Percentiles rank a stretch among this genome's conserved stretches.
phyloP scores from a whole-genome alignment of 2,888 invertebrate genomes.

The Dicyrtomina minuta region DNA sequence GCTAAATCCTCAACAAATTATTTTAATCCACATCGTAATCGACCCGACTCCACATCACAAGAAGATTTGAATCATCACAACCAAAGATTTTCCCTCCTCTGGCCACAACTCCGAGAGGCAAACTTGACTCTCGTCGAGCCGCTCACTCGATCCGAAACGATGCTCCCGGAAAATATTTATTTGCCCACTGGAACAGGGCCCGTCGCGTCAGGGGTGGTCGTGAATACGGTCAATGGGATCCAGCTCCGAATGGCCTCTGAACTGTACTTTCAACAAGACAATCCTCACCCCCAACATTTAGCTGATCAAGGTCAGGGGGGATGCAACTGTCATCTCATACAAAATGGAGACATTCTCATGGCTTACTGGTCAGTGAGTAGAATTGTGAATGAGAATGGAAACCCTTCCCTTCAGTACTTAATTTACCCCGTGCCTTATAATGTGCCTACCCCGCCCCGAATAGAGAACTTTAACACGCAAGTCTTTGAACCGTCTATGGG shows the following conservation, averaged over 20 bases:
- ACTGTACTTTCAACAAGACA: slow-evolving; percentile 34
- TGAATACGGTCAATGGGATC: slow-evolving; percentile 41
- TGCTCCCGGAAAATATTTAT: slow-evolving; percentile 39
- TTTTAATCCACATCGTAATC: not conserved
- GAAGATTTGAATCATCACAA: not conserved
- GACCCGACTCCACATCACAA: not conserved
- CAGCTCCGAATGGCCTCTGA: slow-evolving; percentile 47
- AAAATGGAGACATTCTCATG: slow-evolving; percentile 47
- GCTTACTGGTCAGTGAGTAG: slow-evolving; percentile 51
- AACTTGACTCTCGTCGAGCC: slow-evolving; percentile 43
- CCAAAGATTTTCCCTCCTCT: slow-evolving; percentile 26
- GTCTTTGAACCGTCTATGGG: slow-evolving; percentile 38
- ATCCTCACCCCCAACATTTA: slow-evolving; percentile 22
- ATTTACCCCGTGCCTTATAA: slow-evolving; percentile 46
- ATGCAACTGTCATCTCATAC: slow-evolving; percentile 48
- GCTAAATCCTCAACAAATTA: slow-evolving; percentile 28
- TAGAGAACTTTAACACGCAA: slow-evolving; percentile 34
- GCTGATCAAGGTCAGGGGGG: not conserved
- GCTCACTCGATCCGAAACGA: not conserved
- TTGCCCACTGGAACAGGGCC: slow-evolving; percentile 44
- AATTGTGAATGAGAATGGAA: slow-evolving; percentile 41
- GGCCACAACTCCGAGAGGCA: slow-evolving; percentile 44
- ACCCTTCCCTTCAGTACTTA: slow-evolving; percentile 48
- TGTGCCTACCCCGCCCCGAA: slow-evolving; percentile 48
- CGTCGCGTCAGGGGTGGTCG: slow-evolving; percentile 47